Evolutionary conservation across 2,888 invertebrate species (phyloP), one percentile per base, ranked within the genome.

Genomic region (Graphium colonna): DNA sequence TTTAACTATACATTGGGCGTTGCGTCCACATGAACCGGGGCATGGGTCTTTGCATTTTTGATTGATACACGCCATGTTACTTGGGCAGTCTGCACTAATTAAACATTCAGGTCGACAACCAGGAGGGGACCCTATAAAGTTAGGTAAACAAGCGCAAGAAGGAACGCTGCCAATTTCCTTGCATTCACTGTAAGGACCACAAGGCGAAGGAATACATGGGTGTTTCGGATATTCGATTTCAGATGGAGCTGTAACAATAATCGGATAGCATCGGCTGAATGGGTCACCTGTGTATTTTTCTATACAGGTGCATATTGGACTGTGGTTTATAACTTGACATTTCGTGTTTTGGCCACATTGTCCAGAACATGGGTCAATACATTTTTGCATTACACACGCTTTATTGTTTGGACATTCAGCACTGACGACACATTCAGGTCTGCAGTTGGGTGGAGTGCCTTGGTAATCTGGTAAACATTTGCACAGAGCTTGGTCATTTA

Each of bases 1-100:
- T 58, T 93, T 91, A 4, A 95, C 94, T 38, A 75, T 75, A 68
- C 94, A 92, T 61, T 90, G 85, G 52, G 94, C 91, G 65, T 91
- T 89, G 55, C 92, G 67, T 42, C 95, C 94, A 67, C 95, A 96
- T 4, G 94, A 94, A 9, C 95, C 95, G 7, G 94, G 94, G 65
- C 96, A 96, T n/a, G 95, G 95, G 76, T 96, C 95, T 60, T 81
- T 87, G 73, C 96, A 96, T 74, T 91, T 94, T 68, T 94, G 92
- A 62, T 93, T 92, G 42, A 96, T 93, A 68, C 96, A 96, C 38
- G 96, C 95, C 64, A 92, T 86, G 69, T 93, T 92, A 67, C 93
- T 93, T 5, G 93, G 79, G 73, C 96, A 96, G 65, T 96, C 96
- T 0, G 94, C 89, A 71, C 94, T 94, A 21, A 95, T 92, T 9